These are phyloP conservation scores for Lordiphosa clarofinis DNA, from an alignment of 1,140 invertebrate species.

Conservation along the genomic window DNA sequence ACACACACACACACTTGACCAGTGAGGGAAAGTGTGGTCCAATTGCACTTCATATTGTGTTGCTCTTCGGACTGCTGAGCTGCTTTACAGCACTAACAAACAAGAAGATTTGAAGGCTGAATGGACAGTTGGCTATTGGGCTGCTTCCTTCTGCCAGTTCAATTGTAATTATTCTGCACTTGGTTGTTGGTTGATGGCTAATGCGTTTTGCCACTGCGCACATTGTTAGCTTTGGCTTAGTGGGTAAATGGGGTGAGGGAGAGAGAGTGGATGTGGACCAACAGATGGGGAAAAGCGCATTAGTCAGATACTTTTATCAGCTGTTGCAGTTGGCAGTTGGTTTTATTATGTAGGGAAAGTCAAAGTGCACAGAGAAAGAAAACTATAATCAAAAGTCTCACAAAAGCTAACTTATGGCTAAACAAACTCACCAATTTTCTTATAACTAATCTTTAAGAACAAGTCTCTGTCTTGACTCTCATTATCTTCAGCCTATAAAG, in stretches of 20 bases:
- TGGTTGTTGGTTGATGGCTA: constrained; percentile 57
- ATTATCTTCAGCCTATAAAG: no score
- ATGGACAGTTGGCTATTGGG: constrained; percentile 40
- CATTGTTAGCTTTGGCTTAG: constrained; percentile 18
- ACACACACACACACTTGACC: constrained; percentile 14
- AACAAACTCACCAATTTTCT: no score
- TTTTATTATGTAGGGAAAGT: constrained; percentile 25
- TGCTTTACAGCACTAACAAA: constrained; percentile 10
- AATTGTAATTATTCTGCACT: constrained; percentile 65
- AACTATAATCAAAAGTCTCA: no score
- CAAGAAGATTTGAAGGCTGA: no score
- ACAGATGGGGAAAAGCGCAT: constrained; percentile 49
- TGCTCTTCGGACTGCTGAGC: constrained; percentile 14
- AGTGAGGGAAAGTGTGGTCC: constrained; percentile 26
- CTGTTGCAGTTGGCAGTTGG: constrained; percentile 35
- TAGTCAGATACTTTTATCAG: constrained; percentile 49
- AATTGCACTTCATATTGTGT: constrained; percentile 29
- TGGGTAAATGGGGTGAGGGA: neutral
- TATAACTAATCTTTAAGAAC: neutral
- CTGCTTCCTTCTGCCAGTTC: constrained; percentile 27
- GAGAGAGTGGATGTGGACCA: no score
- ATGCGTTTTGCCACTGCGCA: constrained; percentile 50
- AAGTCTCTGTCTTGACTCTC: no score
- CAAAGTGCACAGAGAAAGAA: neutral
- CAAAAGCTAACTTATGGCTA: no score